These are phyloP conservation scores for Callocephalon fimbriatum DNA, from an alignment of 2,113 vertebrate species.

Conservation along the genomic window DNA sequence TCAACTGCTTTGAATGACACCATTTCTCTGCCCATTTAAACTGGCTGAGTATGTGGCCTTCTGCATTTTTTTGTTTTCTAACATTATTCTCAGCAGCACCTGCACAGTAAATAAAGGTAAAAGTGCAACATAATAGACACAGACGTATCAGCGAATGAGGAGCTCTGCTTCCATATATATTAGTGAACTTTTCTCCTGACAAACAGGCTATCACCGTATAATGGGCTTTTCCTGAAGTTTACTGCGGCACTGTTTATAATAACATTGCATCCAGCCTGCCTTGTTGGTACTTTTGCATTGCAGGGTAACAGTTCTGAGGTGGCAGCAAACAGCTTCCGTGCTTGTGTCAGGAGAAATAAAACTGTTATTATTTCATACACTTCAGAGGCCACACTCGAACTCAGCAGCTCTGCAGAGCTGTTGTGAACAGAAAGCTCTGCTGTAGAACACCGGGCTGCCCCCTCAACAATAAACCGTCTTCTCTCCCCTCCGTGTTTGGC, in stretches of 20 bases:
- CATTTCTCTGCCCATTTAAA: conserved; percentile 20
- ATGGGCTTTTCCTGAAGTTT: conserved; percentile 73
- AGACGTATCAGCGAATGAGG: background rate
- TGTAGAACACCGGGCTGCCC: conserved; percentile 81
- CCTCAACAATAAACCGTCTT: conserved; percentile 86
- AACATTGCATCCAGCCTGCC: conserved; percentile 76
- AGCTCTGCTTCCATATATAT: conserved; percentile 57
- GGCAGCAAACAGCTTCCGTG: conserved; percentile 69
- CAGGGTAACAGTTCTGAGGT: conserved; percentile 76
- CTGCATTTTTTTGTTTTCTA: conserved; percentile 12
- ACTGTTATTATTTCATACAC: conserved; percentile 86
- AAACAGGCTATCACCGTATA: conserved; percentile 70
- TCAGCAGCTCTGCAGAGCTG: conserved; percentile 79
- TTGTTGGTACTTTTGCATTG: conserved; percentile 74
- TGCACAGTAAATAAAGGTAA: conserved; percentile 66
- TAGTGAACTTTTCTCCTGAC: conserved; percentile 69
- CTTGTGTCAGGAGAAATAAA: conserved; percentile 84
- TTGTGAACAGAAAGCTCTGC: conserved; percentile 81
- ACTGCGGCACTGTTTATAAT: conserved; percentile 74
- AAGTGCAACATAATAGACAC: conserved; percentile 48
- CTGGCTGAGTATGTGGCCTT: background rate
- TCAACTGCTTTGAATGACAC: background rate
- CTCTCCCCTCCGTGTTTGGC: conserved; percentile 83
- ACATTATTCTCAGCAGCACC: conserved; percentile 48
- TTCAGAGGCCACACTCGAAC: conserved; percentile 81